These are phyloP conservation scores for Polyommatus iphigenia DNA, from an alignment of 2,888 invertebrate species.

Conservation along the genomic window DNA sequence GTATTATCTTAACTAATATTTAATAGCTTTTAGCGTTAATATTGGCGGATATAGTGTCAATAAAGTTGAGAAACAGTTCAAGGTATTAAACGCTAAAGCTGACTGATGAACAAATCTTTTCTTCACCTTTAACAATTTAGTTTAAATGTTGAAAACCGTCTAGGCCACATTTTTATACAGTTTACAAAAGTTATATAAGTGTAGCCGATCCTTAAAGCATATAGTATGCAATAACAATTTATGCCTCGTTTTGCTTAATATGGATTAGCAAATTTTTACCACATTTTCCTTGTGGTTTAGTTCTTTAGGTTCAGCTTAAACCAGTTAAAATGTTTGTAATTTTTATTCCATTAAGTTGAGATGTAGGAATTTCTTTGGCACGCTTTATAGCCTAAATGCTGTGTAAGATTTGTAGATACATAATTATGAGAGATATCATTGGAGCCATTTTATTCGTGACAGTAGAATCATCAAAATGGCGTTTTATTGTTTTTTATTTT, in stretches of 20 bases:
- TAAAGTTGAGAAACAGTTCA: conserved; percentile 6
- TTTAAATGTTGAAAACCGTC: conserved; percentile 12
- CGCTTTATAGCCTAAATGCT: neutral
- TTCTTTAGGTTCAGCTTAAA: neutral
- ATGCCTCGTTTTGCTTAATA: neutral
- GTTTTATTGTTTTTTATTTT: no score
- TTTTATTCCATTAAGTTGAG: neutral
- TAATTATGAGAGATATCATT: no score
- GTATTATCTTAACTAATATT: neutral
- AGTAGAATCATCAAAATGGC: no score
- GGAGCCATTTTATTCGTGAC: no score
- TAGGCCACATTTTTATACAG: neutral
- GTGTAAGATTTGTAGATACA: no score
- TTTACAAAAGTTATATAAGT: neutral
- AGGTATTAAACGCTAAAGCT: neutral
- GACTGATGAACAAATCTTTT: neutral
- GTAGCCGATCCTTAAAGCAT: neutral
- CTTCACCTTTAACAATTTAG: conserved; percentile 12
- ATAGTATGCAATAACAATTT: neutral
- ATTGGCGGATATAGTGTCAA: neutral
- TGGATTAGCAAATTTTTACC: neutral
- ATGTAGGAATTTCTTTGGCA: neutral
- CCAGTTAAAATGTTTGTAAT: neutral
- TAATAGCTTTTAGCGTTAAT: neutral
- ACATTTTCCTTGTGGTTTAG: neutral